These are phyloP conservation scores for Octopus sinensis DNA, from an alignment of 1,140 invertebrate genomes.

Conservation along the genomic window DNA sequence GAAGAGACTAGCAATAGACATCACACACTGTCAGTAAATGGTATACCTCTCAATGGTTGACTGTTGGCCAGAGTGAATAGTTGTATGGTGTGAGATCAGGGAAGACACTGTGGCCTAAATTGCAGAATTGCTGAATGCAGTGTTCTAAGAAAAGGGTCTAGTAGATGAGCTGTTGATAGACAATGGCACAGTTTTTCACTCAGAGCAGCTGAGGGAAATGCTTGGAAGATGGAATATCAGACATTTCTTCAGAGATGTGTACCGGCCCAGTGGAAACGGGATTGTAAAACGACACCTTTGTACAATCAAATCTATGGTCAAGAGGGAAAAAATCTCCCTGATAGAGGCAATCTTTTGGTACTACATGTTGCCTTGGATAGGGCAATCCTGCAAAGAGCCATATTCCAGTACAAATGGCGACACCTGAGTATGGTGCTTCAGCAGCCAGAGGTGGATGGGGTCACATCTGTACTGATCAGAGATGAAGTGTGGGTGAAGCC, in stretches of 20 bases:
- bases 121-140: neutral
- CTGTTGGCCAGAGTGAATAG: neutral
- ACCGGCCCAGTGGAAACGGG: neutral
- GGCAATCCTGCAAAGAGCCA: neutral
- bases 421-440: neutral
- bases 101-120: neutral
- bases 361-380: neutral
- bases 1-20: neutral
- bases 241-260: neutral
- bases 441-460: too few relatives aligned
- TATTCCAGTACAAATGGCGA: neutral
- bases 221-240: neutral
- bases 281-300: neutral
- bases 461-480: too few relatives aligned
- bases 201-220: too few relatives aligned
- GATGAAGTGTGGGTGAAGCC: too few relatives aligned
- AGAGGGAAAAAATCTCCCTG: neutral
- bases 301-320: neutral
- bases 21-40: neutral
- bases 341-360: neutral
- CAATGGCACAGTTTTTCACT: neutral
- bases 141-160: neutral
- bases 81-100: neutral
- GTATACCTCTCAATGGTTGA: neutral
- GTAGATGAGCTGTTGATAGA: neutral